Base-by-base conservation (phyloP, 2,113 vertebrate species). In the Parus major region DNA sequence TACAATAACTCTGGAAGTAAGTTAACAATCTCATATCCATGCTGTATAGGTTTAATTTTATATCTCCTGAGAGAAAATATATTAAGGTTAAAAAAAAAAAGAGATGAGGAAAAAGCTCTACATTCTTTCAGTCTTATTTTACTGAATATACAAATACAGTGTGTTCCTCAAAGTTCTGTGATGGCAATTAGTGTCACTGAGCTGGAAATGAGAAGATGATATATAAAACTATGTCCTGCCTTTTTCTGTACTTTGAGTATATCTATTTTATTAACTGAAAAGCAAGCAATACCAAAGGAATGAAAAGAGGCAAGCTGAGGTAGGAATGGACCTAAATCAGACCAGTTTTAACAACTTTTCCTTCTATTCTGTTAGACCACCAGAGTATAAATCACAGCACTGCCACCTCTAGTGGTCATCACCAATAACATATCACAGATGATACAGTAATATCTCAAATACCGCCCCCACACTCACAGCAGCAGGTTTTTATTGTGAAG, bases 391-490 rank as follows among this genome's bases (percentile, higher is more conserved):
- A 13, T 60, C 73, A 31, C 78, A 82, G 73, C 65, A 33, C 19
- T 7, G 31, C 23, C 19, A 36, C 5, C 2, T 71, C 46, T 3
- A 81, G 7, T 4, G 7, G 42, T 28, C 49, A 83, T 27, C 44
- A 44, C 47, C 17, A 44, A 75, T 55, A 73, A 21, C 4, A 22
- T 2, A 25, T 4, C 9, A 31, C 17, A 52, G 49, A 33, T 15
- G 16, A 60, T 14, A 33, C 10, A n/a, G 65, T 5, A 47, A 20
- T 42, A 82, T 12, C 29, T 46, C 68, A 68, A 71, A 39, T 17
- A 47, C 29, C n/a, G 14, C 2, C 33, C 4, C 5, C 5, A 15
- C 33, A 2, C 60, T 11, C 11, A 20, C 4, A 1, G 2, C 4
- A 1, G 2, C 15, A 65, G 7, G 3, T 31, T 78, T 82, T 52